Base-by-base conservation (phyloP, 2,113 vertebrate genomes). In the Leptosomus discolor region DNA sequence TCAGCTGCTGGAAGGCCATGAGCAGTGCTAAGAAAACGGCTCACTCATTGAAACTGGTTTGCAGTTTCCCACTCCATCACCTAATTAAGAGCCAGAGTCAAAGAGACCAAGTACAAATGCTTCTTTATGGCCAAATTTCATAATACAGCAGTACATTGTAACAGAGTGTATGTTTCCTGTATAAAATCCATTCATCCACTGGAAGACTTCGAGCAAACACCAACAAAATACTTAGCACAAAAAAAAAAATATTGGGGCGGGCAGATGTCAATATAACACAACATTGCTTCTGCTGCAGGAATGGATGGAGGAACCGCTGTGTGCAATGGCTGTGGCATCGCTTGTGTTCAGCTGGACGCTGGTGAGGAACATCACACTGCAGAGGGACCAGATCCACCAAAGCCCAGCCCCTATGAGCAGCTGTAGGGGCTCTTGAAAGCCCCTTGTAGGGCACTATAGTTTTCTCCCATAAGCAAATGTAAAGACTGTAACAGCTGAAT, bases 291-390 rank as follows among this genome's bases (percentile, higher is more conserved):
- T 48, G 51, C n/a, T 56, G 77, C 61, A 11, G 67, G 64, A 43
- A 9, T 6, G n/a, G 64, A 15, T 43, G 65, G 65, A 54, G 65
- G 60, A 60, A 27, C 39, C 5, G 23, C 65, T 26, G 23, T 4
- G 27, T 4, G 15, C n/a, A 9, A 9, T 1, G 19, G 65, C 24
- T 5, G 0, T 0, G 3, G 48, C 32, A 26, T 45, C 0, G 0
- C 60, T 39, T 73, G 46, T 19, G 9, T 76, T 61, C 1, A 2
- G 2, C 75, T 58, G 46, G 69, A 22, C 1, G 9, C 30, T 13
- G 26, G 43, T 43, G 53, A 58, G 84, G 79, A 77, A 37, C 32
- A 1, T 11, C 1, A 1, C 5, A 2, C 46, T 39, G 53, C 53
- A 67, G 27, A 39, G 37, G 36, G 57, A 8, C 39, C 2, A 22